phyloP scores from a whole-genome alignment of 2,113 vertebrate genomes.

The Proterorhinus semilunaris region DNA sequence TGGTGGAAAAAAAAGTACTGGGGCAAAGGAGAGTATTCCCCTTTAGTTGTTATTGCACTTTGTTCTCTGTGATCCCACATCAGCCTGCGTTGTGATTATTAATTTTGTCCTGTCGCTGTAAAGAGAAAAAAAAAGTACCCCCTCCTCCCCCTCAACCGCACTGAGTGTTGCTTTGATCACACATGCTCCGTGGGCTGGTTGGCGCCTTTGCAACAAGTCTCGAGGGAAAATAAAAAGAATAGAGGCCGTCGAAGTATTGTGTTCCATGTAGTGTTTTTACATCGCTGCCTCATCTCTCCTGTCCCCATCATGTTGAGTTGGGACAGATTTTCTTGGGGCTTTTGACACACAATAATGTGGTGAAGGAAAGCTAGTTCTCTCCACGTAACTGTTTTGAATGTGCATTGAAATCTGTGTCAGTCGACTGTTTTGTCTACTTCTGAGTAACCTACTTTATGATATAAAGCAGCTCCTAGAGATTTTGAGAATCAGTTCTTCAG shows the following conservation, averaged over 20 bases:
- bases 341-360: constrained; percentile 17
- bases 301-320: not conserved
- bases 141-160: constrained; percentile 55
- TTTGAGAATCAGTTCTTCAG: constrained; percentile 38
- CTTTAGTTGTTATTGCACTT: constrained; percentile 22
- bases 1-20: constrained; percentile 26
- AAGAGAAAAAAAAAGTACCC: constrained; percentile 15
- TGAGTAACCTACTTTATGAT: constrained; percentile 53
- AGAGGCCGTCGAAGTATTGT: not conserved
- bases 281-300: constrained; percentile 5
- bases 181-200: constrained; percentile 23
- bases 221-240: constrained; percentile 25
- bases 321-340: constrained; percentile 7
- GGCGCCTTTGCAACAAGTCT: constrained; percentile 14
- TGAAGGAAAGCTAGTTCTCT: not conserved
- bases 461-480: constrained; percentile 15
- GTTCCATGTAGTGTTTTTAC: not conserved
- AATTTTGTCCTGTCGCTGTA: constrained; percentile 29
- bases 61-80: constrained; percentile 64
- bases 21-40: constrained; percentile 46
- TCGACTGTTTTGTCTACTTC: constrained; percentile 26
- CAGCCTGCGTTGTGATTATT: constrained; percentile 23
- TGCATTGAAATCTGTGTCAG: constrained; percentile 28
- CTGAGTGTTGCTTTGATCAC: constrained; percentile 41
- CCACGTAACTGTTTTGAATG: constrained; percentile 1